Evolutionary conservation across 2,888 invertebrate genomes (phyloP).

Genomic region (Eustalomyia histrio): DNA sequence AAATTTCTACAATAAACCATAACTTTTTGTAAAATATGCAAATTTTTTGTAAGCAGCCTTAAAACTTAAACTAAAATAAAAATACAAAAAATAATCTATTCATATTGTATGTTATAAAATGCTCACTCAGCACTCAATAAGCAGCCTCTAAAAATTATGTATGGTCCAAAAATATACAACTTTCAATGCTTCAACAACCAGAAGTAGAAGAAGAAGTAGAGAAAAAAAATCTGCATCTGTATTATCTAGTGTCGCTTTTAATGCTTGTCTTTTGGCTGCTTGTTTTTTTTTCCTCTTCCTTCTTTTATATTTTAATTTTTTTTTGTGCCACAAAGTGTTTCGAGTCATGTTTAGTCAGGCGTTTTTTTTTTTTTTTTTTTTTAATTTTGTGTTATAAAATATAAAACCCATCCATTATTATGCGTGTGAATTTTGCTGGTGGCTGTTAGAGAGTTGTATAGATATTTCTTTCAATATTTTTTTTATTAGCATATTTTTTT

Average conservation of each 20-base stretch:
- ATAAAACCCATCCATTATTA: constrained; percentile 43
- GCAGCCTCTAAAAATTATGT: constrained; percentile 11
- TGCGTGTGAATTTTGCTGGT: constrained; percentile 74
- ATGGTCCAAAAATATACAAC: neutral
- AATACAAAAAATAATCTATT: constrained; percentile 4
- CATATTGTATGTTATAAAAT: constrained; percentile 39
- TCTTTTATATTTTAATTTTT: neutral
- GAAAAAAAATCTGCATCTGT: constrained; percentile 14
- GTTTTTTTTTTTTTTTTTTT: constrained; percentile 32
- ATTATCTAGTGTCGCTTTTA: constrained; percentile 4
- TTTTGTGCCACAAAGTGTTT: constrained; percentile 10
- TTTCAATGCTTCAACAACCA: constrained; percentile 20
- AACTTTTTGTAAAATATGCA: constrained; percentile 22
- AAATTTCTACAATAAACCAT: neutral
- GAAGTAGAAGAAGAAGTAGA: neutral
- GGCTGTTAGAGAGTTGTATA: constrained; percentile 26
- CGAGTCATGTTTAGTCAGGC: constrained; percentile 35
- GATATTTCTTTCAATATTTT: constrained; percentile 7
- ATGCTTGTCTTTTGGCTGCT: constrained; percentile 1
- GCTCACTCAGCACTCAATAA: constrained; percentile 51
- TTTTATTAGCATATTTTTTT: neutral
- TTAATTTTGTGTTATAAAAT: constrained; percentile 32
- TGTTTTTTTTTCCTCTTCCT: neutral
- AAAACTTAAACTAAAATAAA: constrained; percentile 23
- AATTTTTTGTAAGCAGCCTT: constrained; percentile 32